phyloP scores from a whole-genome alignment of 2,113 vertebrate species.

The Fulica atra region DNA sequence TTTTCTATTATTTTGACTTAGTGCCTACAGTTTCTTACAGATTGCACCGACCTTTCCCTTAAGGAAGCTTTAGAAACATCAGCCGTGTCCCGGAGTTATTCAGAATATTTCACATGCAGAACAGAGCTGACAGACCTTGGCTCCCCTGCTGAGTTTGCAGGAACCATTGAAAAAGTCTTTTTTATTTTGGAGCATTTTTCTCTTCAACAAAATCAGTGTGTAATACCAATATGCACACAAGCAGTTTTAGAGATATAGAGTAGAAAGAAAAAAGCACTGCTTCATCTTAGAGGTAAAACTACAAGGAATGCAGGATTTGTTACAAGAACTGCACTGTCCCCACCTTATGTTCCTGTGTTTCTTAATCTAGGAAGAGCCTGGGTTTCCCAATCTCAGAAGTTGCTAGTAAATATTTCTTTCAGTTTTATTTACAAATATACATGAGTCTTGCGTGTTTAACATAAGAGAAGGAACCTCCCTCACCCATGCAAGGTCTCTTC shows the following conservation, averaged over 20 bases:
- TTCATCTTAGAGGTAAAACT: neutral
- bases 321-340: neutral
- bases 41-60: conserved; percentile 32
- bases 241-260: neutral
- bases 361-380: neutral
- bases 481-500: neutral
- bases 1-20: conserved; percentile 6
- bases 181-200: conserved; percentile 4
- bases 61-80: conserved; percentile 19
- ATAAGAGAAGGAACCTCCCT: neutral
- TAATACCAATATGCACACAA: neutral
- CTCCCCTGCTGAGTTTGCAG: neutral
- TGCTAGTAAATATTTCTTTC: neutral
- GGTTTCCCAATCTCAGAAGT: neutral
- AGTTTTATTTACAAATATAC: neutral
- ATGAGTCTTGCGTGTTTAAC: accelerated
- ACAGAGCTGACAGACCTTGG: conserved; percentile 12
- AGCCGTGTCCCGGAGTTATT: neutral
- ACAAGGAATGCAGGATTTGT: neutral
- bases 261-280: neutral
- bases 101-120: conserved; percentile 30
- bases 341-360: neutral
- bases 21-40: neutral
- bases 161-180: neutral
- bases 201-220: neutral